These are phyloP conservation scores for Glareola pratincola DNA, from an alignment of 2,113 vertebrate species.

Conservation along the genomic window DNA sequence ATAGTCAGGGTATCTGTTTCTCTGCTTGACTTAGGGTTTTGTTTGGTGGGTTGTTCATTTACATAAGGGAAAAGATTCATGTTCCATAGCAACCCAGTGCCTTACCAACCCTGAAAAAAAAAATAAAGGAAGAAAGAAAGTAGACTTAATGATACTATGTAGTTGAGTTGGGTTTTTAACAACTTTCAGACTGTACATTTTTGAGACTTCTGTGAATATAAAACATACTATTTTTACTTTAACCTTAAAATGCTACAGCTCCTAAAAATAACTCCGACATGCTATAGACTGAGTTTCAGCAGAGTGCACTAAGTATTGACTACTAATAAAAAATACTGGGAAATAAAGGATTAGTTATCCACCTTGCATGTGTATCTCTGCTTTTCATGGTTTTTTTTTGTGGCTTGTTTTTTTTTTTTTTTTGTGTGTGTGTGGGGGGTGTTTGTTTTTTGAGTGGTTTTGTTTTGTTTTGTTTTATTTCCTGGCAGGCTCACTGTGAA, in stretches of 20 bases:
- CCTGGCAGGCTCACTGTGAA: not conserved
- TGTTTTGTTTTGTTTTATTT: not conserved
- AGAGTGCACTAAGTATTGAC: not conserved
- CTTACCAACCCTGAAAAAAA: not conserved
- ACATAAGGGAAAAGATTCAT: not conserved
- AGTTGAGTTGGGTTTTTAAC: not conserved
- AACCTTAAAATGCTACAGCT: not conserved
- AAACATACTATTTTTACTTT: not conserved
- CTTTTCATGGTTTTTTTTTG: not conserved
- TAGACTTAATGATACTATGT: not conserved
- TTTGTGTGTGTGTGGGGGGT: too few relatives aligned
- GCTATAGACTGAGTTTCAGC: not conserved
- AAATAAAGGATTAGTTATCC: not conserved
- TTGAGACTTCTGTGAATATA: not conserved
- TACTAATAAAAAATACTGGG: not conserved
- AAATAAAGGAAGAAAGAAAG: not conserved
- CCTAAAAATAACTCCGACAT: not conserved
- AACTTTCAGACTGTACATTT: not conserved
- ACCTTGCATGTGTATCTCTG: not conserved
- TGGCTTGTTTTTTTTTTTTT: not conserved
- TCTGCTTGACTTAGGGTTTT: not conserved
- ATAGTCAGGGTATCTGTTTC: not conserved
- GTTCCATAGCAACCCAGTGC: rapidly evolving
- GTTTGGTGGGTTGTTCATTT: not conserved
- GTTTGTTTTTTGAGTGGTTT: not conserved